Evolutionary conservation across 2,888 invertebrate genomes (phyloP).

Genomic region (Coleophora deauratella): DNA sequence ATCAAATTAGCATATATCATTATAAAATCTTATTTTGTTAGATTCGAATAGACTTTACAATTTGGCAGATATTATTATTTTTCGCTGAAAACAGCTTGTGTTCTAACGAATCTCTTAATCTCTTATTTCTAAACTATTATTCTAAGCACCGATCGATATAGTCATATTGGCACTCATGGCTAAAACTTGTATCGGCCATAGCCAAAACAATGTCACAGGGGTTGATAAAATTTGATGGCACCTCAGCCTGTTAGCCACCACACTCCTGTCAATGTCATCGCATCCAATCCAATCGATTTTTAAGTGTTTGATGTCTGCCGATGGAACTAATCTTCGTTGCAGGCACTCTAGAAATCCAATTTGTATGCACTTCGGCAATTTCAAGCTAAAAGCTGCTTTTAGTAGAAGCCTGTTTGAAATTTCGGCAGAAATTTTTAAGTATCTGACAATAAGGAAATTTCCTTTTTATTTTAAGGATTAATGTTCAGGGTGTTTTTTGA

Average conservation of each 20-base stretch:
- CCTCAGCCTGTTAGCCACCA: slow-evolving; percentile 21
- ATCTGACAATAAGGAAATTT: too few species aligned
- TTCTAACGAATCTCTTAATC: too few species aligned
- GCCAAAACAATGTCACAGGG: slow-evolving; percentile 60
- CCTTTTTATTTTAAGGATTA: too few species aligned
- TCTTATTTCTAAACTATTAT: too few species aligned
- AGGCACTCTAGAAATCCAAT: slow-evolving; percentile 7
- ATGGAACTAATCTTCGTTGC: slow-evolving; percentile 3
- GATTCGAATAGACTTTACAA: too few species aligned
- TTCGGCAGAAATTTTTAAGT: background rate
- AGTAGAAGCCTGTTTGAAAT: background rate
- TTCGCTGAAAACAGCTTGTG: too few species aligned
- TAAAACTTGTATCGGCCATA: slow-evolving; percentile 22
- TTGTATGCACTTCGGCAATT: background rate
- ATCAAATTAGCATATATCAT: too few species aligned
- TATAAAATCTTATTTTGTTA: too few species aligned
- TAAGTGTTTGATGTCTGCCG: slow-evolving; percentile 24
- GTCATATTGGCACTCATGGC: slow-evolving; percentile 30
- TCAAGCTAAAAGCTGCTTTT: background rate
- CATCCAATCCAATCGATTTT: slow-evolving; percentile 34
- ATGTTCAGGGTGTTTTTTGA: too few species aligned
- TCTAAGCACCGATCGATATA: too few species aligned
- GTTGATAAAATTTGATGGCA: slow-evolving; percentile 62
- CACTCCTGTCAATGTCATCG: slow-evolving; percentile 47
- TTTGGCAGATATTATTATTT: too few species aligned